A percentile compares a stretch with the other conserved stretches of the same genome.
phyloP scores from a whole-genome alignment of 2,797 vertebrate species.

The Zenarchopterus dispar region DNA sequence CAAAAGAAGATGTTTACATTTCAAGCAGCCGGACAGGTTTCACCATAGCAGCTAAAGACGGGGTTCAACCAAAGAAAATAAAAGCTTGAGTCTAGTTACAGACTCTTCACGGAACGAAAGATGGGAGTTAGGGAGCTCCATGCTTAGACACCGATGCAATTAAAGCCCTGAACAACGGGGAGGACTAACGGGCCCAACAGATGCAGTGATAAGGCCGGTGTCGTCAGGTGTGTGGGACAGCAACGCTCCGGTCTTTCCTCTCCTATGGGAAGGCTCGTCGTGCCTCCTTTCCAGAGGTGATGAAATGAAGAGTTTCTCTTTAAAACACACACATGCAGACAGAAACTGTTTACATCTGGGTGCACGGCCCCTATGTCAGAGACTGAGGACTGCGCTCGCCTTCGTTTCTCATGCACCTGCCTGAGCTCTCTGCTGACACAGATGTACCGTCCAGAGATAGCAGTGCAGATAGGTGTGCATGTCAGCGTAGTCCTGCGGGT shows the following conservation, averaged over 20 bases:
- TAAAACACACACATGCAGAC: slow-evolving; percentile 3
- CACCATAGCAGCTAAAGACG: too few species aligned
- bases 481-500: slow-evolving; percentile 57
- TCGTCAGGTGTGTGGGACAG: slow-evolving; percentile 54
- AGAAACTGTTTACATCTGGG: slow-evolving; percentile 65
- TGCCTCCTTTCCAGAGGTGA: slow-evolving; percentile 73
- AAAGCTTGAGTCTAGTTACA: slow-evolving; percentile 16
- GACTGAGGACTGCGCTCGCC: slow-evolving; percentile 71
- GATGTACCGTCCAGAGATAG: slow-evolving; percentile 74
- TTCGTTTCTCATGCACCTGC: slow-evolving; percentile 76
- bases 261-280: slow-evolving; percentile 73
- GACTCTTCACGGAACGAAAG: slow-evolving; percentile 16
- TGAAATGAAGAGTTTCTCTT: slow-evolving; percentile 48
- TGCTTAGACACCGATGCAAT: slow-evolving; percentile 30
- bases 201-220: slow-evolving; percentile 67
- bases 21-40: too few species aligned
- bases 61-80: slow-evolving; percentile 7
- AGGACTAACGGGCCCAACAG: slow-evolving; percentile 44
- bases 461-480: slow-evolving; percentile 65
- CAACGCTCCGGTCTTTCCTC: slow-evolving; percentile 36
- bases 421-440: slow-evolving; percentile 75
- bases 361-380: slow-evolving; percentile 67
- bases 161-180: slow-evolving; percentile 59
- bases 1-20: too few species aligned
- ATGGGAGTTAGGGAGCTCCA: slow-evolving; percentile 18